Conservation (phyloP, 2,797 vertebrate species). For the Clamator glandarius region DNA sequence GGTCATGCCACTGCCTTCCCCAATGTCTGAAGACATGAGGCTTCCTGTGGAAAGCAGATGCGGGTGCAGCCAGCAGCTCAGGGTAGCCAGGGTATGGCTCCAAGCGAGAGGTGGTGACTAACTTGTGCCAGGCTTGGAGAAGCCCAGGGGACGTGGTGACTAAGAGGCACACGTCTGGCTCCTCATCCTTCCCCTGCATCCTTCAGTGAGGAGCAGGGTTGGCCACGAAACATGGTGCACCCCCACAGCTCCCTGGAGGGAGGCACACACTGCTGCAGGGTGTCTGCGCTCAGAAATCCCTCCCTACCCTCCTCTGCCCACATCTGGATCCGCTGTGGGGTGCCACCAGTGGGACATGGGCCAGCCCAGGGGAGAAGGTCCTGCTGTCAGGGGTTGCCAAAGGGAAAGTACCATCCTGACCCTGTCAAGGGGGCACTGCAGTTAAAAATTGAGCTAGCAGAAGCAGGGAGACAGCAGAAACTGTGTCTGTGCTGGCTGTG, state of each 20-base stretch:
- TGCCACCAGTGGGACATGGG: fast-evolving
- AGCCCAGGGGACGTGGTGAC: not conserved
- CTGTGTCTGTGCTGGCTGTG: not conserved
- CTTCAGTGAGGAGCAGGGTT: fast-evolving
- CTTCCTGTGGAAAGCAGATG: not conserved
- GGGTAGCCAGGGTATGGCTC: not conserved
- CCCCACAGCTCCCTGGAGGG: not conserved
- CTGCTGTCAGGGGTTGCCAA: fast-evolving
- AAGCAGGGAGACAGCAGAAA: not conserved
- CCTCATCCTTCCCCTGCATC: not conserved
- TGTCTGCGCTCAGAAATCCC: not conserved
- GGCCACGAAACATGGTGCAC: fast-evolving
- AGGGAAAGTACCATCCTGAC: not conserved
- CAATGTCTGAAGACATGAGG: fast-evolving
- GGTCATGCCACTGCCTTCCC: fast-evolving
- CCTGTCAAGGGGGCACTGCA: fast-evolving
- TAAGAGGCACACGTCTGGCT: constrained; percentile 29
- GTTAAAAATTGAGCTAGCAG: not conserved
- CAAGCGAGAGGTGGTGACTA: not conserved
- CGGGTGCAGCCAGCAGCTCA: fast-evolving
- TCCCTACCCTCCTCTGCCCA: not conserved
- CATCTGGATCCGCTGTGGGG: not conserved
- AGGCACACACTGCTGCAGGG: fast-evolving
- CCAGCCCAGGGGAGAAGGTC: fast-evolving
- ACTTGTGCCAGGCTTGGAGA: not conserved